A percentile compares a stretch with the other conserved stretches of the same genome.
These are phyloP conservation scores for Danio aesculapii DNA, from an alignment of 2,797 vertebrate genomes.

Conservation along the genomic window DNA sequence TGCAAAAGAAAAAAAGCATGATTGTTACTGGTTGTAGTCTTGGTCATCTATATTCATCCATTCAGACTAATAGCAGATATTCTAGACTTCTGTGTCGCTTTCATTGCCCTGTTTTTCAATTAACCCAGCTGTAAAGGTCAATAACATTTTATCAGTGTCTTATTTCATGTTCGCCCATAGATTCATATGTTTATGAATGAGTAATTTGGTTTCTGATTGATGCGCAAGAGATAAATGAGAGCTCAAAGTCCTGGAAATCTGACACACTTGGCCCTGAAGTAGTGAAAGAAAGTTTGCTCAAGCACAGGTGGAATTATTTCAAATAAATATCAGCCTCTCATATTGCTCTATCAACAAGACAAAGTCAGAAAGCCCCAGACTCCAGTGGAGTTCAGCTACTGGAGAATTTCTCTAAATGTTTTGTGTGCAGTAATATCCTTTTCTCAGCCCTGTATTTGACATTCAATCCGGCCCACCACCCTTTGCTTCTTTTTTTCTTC, in stretches of 20 bases:
- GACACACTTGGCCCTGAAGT: not conserved
- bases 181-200: not conserved
- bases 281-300: not conserved
- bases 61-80: too few species aligned
- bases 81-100: too few species aligned
- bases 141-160: not conserved
- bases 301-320: slow-evolving; percentile 33
- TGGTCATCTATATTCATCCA: too few species aligned
- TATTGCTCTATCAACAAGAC: slow-evolving; percentile 36
- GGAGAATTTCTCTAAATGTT: slow-evolving; percentile 31
- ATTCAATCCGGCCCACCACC: slow-evolving; percentile 45
- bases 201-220: not conserved
- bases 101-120: too few species aligned
- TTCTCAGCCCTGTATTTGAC: slow-evolving; percentile 38
- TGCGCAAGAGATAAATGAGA: slow-evolving; percentile 13
- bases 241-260: slow-evolving; percentile 27
- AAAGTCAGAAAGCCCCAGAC: slow-evolving; percentile 6
- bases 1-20: too few species aligned
- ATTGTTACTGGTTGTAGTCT: too few species aligned
- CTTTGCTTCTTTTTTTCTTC: slow-evolving; percentile 32
- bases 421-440: slow-evolving; percentile 41
- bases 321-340: slow-evolving; percentile 32
- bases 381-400: slow-evolving; percentile 19
- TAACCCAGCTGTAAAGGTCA: not conserved
- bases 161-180: not conserved